phyloP scores from a whole-genome alignment of 2,113 vertebrate species.

The Plecotus auritus region DNA sequence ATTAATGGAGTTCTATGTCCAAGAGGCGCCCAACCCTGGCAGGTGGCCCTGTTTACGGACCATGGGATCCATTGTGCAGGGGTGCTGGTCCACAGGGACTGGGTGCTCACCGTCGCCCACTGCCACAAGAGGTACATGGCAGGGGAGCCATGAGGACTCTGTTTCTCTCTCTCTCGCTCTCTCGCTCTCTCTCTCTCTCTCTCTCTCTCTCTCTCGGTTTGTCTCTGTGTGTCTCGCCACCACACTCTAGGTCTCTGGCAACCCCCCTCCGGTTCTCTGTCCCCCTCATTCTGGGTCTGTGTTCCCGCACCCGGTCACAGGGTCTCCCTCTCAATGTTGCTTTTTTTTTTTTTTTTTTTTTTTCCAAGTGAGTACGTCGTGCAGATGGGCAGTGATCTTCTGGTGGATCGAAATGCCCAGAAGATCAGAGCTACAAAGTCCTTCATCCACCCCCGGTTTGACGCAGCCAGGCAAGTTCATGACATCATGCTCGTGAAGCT shows the following conservation, averaged over 20 bases:
- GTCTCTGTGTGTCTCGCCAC: too few relatives aligned
- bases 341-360: background rate
- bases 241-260: background rate
- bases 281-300: background rate
- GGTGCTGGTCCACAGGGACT: constrained; percentile 13
- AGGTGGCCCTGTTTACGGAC: constrained; percentile 61
- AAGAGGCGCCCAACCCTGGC: constrained; percentile 52
- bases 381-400: constrained; percentile 80
- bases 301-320: background rate
- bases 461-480: constrained; percentile 67
- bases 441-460: constrained; percentile 74
- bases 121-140: constrained; percentile 53
- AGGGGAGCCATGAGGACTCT: rapidly evolving
- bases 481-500: constrained; percentile 87
- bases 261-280: background rate
- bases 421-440: constrained; percentile 77
- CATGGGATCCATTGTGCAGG: constrained; percentile 57
- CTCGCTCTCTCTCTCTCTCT: background rate
- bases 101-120: constrained; percentile 71
- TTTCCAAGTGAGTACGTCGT: constrained; percentile 68
- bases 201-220: background rate
- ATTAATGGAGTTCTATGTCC: background rate
- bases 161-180: background rate
- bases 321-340: background rate
- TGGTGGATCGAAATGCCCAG: constrained; percentile 77